phyloP scores from a whole-genome alignment of 2,113 vertebrate genomes.

The Turdus rufiventris region DNA sequence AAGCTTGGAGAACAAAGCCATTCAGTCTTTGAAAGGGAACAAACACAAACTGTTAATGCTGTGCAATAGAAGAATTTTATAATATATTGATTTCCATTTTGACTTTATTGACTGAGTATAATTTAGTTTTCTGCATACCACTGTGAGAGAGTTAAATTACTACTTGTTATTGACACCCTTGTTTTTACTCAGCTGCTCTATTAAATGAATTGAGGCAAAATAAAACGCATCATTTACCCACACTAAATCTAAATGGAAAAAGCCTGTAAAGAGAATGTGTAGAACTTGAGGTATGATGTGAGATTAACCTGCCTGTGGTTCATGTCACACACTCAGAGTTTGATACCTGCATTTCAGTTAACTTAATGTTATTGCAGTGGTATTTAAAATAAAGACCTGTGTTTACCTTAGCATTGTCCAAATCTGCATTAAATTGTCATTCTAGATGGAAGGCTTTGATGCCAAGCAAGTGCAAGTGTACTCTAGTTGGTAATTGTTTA shows the following conservation, averaged over 20 bases:
- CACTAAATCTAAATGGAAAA: constrained; percentile 22
- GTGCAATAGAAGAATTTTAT: not conserved
- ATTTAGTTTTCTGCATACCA: not conserved
- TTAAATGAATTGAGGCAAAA: constrained; percentile 11
- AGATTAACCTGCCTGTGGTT: constrained; percentile 4
- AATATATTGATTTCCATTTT: not conserved
- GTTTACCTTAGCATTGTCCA: not conserved
- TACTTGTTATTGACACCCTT: not conserved
- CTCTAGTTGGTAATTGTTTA: constrained; percentile 5
- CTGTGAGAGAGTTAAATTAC: not conserved
- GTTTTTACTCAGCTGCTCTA: not conserved
- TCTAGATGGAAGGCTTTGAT: not conserved
- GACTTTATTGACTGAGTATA: not conserved
- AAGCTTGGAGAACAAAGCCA: constrained; percentile 6
- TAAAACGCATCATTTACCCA: constrained; percentile 20
- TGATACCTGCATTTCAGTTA: constrained; percentile 1
- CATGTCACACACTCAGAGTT: not conserved
- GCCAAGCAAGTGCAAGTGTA: not conserved
- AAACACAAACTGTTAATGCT: not conserved
- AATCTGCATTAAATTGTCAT: constrained; percentile 20
- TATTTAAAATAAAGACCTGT: not conserved
- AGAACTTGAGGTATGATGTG: not conserved
- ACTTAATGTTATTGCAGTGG: not conserved
- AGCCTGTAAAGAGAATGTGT: not conserved
- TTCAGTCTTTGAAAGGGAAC: not conserved